These are phyloP conservation scores for Mus musculus DNA, from an alignment of 2,113 vertebrate genomes.

Conservation along the genomic window DNA sequence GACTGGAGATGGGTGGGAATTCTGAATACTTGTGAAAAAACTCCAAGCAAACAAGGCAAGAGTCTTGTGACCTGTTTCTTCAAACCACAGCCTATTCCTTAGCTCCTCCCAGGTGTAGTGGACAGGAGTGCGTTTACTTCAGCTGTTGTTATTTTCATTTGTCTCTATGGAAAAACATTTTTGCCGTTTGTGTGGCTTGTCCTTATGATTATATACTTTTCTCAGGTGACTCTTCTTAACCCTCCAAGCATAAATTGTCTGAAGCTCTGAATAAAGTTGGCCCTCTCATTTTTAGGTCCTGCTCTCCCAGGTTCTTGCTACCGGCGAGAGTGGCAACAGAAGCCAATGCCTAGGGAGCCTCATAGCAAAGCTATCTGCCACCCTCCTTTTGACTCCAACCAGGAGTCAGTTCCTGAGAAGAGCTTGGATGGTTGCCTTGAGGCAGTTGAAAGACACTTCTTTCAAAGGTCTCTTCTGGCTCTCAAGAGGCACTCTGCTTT, in stretches of 20 bases:
- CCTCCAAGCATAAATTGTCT: not conserved
- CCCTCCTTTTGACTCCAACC: slow-evolving; percentile 4
- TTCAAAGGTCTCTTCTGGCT: slow-evolving; percentile 76
- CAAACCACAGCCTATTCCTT: not conserved
- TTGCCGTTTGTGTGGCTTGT: not conserved
- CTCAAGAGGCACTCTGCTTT: slow-evolving; percentile 61
- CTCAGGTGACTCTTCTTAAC: not conserved
- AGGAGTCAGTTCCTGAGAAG: slow-evolving; percentile 40
- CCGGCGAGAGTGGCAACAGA: not conserved
- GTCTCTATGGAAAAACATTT: not conserved
- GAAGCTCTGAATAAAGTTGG: not conserved
- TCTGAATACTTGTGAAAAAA: not conserved
- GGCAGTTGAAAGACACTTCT: slow-evolving; percentile 68
- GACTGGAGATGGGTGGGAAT: not conserved
- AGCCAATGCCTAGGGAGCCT: not conserved
- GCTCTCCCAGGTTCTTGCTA: not conserved
- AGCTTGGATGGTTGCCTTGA: slow-evolving; percentile 64
- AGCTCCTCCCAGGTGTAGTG: not conserved
- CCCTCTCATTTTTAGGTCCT: not conserved
- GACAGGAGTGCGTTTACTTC: not conserved
- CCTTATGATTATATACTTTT: not conserved
- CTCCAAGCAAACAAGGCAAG: not conserved
- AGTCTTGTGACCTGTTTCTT: not conserved
- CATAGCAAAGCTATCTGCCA: not conserved
- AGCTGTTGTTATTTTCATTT: not conserved